Evolutionary conservation across 1,140 invertebrate genomes (phyloP).

Genomic region (Trachymyrmex septentrionalis): DNA sequence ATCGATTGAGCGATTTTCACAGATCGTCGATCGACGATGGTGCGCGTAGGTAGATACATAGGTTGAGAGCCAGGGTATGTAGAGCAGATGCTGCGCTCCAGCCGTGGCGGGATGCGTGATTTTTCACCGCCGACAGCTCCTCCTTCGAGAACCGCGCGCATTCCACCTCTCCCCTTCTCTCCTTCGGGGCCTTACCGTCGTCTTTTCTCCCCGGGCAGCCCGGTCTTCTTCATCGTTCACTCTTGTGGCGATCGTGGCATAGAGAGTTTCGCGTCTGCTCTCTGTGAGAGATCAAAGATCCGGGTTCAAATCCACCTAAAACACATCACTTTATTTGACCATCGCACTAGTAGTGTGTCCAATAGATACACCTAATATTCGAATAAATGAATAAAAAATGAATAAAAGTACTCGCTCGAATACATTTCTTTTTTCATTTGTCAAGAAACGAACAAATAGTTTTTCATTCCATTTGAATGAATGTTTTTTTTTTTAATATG

Average conservation of each 20-base stretch:
- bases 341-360: no score
- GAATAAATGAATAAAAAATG: no score
- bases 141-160: constrained; percentile 80
- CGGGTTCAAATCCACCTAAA: no score
- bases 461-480: no score
- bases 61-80: constrained; percentile 84
- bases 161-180: constrained; percentile 73
- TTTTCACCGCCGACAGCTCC: constrained; percentile 83
- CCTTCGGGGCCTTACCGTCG: constrained; percentile 51
- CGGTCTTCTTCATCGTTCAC: constrained; percentile 74
- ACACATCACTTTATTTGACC: no score
- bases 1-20: constrained; percentile 60
- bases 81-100: constrained; percentile 82
- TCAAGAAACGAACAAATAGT: no score
- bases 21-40: constrained; percentile 39
- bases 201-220: constrained; percentile 45
- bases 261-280: no score
- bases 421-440: no score
- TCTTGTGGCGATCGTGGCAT: constrained; percentile 42
- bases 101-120: constrained; percentile 80
- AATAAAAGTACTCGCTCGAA: no score
- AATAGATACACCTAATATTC: no score
- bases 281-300: no score
- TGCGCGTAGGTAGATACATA: constrained; percentile 27
- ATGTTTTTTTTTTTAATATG: no score